phyloP scores from a whole-genome alignment of 2,113 vertebrate species.

The Dendrocopos noguchii region DNA sequence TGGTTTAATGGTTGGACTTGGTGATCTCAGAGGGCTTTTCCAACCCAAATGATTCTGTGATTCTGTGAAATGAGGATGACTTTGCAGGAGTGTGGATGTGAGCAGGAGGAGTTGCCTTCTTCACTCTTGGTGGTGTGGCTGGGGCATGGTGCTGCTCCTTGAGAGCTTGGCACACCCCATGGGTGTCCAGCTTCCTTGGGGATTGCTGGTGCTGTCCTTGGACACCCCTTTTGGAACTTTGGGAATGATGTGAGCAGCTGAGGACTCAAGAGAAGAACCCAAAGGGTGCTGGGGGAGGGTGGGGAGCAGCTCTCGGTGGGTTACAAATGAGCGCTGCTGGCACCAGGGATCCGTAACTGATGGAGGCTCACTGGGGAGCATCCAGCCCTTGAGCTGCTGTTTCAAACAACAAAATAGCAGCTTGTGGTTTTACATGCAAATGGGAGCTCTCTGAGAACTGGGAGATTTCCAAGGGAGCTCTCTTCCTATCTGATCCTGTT shows the following conservation, averaged over 20 bases:
- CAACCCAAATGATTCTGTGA: neutral
- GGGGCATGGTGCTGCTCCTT: neutral
- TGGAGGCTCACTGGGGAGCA: accelerated
- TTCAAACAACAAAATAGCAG: neutral
- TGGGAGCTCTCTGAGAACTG: neutral
- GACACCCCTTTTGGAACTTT: too few relatives aligned
- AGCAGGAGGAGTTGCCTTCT: neutral
- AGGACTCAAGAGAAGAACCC: neutral
- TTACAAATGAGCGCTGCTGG: neutral
- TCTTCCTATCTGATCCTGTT: neutral
- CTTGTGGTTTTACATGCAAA: neutral
- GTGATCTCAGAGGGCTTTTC: neutral
- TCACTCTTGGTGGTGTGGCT: accelerated
- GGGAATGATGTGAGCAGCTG: accelerated
- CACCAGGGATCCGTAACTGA: accelerated
- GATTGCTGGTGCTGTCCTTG: neutral
- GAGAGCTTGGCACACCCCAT: neutral
- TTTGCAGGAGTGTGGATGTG: neutral
- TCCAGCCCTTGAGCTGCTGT: neutral
- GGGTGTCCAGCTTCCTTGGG: neutral
- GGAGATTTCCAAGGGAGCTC: neutral
- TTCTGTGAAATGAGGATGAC: neutral
- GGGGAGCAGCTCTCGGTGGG: neutral
- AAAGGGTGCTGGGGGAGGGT: neutral
- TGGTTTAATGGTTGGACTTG: neutral